phyloP scores from a whole-genome alignment of 2,797 vertebrate species.

The Semotilus atromaculatus region DNA sequence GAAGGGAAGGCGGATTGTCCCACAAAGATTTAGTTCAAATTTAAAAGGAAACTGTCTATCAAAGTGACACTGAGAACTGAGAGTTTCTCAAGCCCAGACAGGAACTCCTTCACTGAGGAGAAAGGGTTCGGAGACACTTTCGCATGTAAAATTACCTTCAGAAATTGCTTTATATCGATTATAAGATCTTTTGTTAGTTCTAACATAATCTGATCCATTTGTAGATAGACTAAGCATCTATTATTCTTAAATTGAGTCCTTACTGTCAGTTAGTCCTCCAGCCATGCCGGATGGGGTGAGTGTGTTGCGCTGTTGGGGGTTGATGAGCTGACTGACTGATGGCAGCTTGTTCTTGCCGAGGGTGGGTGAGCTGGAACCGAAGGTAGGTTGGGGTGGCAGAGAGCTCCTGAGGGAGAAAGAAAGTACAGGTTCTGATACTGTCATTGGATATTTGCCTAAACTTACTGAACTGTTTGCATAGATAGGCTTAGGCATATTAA shows the following conservation, averaged over 20 bases:
- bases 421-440: constrained; percentile 61
- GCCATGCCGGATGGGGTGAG: constrained; percentile 93
- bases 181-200: neutral
- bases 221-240: neutral
- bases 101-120: constrained; percentile 42
- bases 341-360: constrained; percentile 97
- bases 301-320: constrained; percentile 95
- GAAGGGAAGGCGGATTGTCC: constrained; percentile 54
- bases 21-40: constrained; percentile 70
- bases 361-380: constrained; percentile 89
- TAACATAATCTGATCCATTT: neutral
- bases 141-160: neutral
- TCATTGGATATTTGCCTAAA: constrained; percentile 43
- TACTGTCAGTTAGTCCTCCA: constrained; percentile 94
- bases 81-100: constrained; percentile 64
- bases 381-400: constrained; percentile 87
- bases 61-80: constrained; percentile 50
- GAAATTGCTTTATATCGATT: neutral
- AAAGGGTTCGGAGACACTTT: neutral
- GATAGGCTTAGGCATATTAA: neutral
- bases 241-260: constrained; percentile 67
- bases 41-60: constrained; percentile 60
- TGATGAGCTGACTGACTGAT: constrained; percentile 98
- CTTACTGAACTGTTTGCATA: neutral
- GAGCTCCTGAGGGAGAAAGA: constrained; percentile 81